Conservation (phyloP, 2,113 vertebrate species). For the Oncorhynchus kisutch region DNA sequence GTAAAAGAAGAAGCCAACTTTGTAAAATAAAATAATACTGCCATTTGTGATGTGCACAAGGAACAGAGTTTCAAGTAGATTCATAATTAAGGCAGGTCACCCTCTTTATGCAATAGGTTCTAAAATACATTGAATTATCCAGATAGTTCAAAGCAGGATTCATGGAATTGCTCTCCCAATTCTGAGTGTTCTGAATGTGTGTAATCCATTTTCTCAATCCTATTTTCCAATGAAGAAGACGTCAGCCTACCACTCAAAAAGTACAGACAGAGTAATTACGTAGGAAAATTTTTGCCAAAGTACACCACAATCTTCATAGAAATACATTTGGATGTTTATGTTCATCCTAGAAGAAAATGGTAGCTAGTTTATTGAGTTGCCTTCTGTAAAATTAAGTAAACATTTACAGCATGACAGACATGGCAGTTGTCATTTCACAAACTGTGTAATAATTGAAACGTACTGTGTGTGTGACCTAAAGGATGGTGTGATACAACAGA, state of each 20-base stretch:
- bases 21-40: slow-evolving; percentile 2
- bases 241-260: background rate
- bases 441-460: background rate
- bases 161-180: background rate
- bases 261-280: background rate
- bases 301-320: slow-evolving; percentile 4
- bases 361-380: background rate
- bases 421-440: background rate
- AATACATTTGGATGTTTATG: background rate
- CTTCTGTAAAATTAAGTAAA: background rate
- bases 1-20: slow-evolving; percentile 13
- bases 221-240: background rate
- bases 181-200: background rate
- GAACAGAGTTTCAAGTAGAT: slow-evolving; percentile 9
- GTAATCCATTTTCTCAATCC: background rate
- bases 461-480: background rate
- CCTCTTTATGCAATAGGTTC: background rate
- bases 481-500: background rate
- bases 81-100: slow-evolving; percentile 8
- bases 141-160: background rate
- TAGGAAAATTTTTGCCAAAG: background rate
- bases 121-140: background rate
- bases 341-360: background rate
- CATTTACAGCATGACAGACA: background rate
- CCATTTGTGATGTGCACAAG: slow-evolving; percentile 1